Evolutionary conservation across 2,113 vertebrate genomes (phyloP), one percentile per base, ranked within the genome.

Genomic region (Plotosus lineatus): DNA sequence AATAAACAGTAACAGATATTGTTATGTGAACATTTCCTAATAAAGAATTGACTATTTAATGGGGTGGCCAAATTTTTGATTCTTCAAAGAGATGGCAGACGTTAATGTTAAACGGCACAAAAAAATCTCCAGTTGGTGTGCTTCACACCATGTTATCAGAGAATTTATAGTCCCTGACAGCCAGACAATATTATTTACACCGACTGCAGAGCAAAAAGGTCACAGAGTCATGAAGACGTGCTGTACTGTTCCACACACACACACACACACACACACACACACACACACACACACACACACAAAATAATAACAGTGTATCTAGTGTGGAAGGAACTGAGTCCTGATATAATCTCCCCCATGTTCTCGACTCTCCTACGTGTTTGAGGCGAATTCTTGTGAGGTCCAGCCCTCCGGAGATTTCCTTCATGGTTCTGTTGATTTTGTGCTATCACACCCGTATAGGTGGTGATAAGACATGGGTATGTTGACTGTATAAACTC

Each of bases 401-500:
- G 90, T 93, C 91, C 87, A 77, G 78, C 78, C 88, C 87, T 87
- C 3, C 77, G 79, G 84, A 89, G 89, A 90, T 89, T 78, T 83
- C 38, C 60, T 84, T 80, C 78, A 81, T 72, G 50, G 60, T 11
- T 19, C 83, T 84, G 83, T 88, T 89, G 90, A 90, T 91, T 85
- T 86, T 77, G 79, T 82, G 81, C 87, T 90, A 89, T 91, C 91
- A 86, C 84, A 73, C 85, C 81, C 84, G 75, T 76, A 80, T 85
- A 44, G 85, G 84, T 85, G 82, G 42, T 82, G 86, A 88, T 75
- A 80, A 75, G 53, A 80, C 85, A 68, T 60, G 83, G 83, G 58
- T 78, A 92, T 92, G 89, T 91, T 85, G 90, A 89, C 88, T 93
- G 89, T 92, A 90, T 92, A 93, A 94, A 93, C 92, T 93, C 88